These are phyloP conservation scores for Xylota sylvarum DNA, from an alignment of 2,888 invertebrate genomes.

Conservation along the genomic window DNA sequence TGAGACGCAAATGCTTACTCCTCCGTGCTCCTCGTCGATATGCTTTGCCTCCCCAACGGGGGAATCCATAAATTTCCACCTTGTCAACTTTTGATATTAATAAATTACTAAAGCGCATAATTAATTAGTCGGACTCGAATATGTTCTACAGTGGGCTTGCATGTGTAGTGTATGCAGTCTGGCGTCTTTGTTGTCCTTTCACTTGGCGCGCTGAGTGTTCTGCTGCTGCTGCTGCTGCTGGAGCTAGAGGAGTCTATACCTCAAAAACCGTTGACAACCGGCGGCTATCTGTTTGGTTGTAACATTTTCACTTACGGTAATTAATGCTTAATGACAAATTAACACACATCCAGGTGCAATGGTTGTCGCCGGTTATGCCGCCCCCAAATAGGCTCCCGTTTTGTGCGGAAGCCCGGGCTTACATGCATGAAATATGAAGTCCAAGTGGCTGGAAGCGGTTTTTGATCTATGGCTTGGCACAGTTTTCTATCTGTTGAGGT, in stretches of 20 bases:
- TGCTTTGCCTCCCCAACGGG: slow-evolving; percentile 59
- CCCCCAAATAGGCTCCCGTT: slow-evolving; percentile 53
- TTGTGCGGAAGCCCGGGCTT: slow-evolving; percentile 44
- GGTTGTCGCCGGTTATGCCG: slow-evolving; percentile 47
- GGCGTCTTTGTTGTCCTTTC: slow-evolving; percentile 74
- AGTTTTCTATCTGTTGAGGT: slow-evolving; percentile 59
- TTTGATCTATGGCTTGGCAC: slow-evolving; percentile 76
- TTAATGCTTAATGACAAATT: slow-evolving; percentile 79
- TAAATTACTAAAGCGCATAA: slow-evolving; percentile 85
- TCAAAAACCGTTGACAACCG: slow-evolving; percentile 76
- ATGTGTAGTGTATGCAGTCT: slow-evolving; percentile 47
- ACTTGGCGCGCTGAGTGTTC: slow-evolving; percentile 68
- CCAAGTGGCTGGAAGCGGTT: slow-evolving; percentile 74
- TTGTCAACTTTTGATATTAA: slow-evolving; percentile 85
- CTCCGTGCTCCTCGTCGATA: slow-evolving; percentile 26
- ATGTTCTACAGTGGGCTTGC: slow-evolving; percentile 32
- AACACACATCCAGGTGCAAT: slow-evolving; percentile 77
- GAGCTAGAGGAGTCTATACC: slow-evolving; percentile 65
- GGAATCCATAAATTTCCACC: slow-evolving; percentile 84
- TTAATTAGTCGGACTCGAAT: slow-evolving; percentile 82
- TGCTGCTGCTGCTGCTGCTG: slow-evolving; percentile 30
- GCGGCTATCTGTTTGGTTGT: slow-evolving; percentile 76
- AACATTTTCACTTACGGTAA: slow-evolving; percentile 78
- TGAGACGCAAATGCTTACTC: slow-evolving; percentile 68
- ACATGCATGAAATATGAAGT: slow-evolving; percentile 73